Evolutionary conservation across 2,797 vertebrate species (phyloP), one percentile per base, ranked within the genome.

Genomic region (Micromesistius poutassou): DNA sequence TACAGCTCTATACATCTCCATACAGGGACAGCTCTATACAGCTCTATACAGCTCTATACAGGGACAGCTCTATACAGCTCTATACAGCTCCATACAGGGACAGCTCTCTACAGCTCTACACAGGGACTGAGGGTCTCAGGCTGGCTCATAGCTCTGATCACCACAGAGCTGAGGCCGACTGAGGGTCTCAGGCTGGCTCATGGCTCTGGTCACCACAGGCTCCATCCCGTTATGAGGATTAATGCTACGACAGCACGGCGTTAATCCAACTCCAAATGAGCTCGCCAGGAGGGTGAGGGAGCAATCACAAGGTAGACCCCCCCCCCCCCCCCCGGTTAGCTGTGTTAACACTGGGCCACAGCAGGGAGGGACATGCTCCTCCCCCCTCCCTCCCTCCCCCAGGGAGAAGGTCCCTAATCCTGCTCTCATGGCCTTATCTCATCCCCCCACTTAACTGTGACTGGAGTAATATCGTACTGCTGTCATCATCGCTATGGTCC

Each of bases 331-430:
- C 78, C 73, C n/a, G n/a, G 74, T 75, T 40, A 74, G 30, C 70
- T 78, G 85, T 81, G 79, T 78, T 73, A 84, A 82, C 81, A 84
- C 0, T 9, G 78, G 78, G 85, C 72, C 79, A 82, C 86, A 75
- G 72, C 40, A 16, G 77, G 79, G 74, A 78, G n/a, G 75, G 36
- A 84, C 78, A 35, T 6, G 89, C 89, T 88, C 78, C 9, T 66
- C 50, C 33, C 33, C 33, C 33, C 33, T 55, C 13, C 33, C 33
- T 55, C 13, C 46, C n/a, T 75, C 50, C 81, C 78, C 78, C 31
- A 74, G 85, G 88, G 87, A 89, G 88, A 35, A 87, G 82, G 82
- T 38, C 87, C 87, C 88, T 90, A 90, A 89, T 91, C 84, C 87
- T 86, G 79, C 82, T 83, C 82, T 46, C 42, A 75, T 80, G 77